Evolutionary conservation across 1,140 invertebrate species (phyloP).

Genomic region (Eumaeus atala): DNA sequence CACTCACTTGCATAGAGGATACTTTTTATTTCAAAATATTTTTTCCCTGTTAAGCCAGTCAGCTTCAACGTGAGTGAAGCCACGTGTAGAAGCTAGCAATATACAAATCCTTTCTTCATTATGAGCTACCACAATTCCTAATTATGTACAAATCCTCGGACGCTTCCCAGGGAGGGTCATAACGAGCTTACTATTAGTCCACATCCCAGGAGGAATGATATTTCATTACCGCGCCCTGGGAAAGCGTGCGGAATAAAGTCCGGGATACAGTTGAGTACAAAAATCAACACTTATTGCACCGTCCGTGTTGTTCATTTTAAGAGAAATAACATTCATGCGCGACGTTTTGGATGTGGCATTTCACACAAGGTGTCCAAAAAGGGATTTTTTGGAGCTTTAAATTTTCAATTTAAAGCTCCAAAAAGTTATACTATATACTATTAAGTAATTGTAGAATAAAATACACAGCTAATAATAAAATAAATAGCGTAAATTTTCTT

Average conservation of each 20-base stretch:
- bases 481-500: too few relatives aligned
- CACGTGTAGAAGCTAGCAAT: too few relatives aligned
- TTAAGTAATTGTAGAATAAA: too few relatives aligned
- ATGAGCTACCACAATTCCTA: conserved; percentile 17
- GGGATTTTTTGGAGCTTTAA: too few relatives aligned
- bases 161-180: conserved; percentile 33
- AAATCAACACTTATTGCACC: conserved; percentile 53
- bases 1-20: too few relatives aligned
- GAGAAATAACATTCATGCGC: conserved; percentile 11
- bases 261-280: conserved; percentile 46
- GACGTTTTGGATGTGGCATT: conserved; percentile 31
- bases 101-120: conserved; percentile 11
- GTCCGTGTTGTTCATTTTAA: conserved; percentile 49
- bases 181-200: conserved; percentile 54
- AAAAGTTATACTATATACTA: too few relatives aligned
- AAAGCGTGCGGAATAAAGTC: conserved; percentile 33
- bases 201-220: conserved; percentile 41
- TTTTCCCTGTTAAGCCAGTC: too few relatives aligned
- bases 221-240: conserved; percentile 43
- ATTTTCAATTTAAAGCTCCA: too few relatives aligned
- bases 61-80: too few relatives aligned
- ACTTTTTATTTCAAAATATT: too few relatives aligned
- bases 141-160: conserved; percentile 28
- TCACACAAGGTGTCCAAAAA: too few relatives aligned
- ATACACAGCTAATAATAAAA: too few relatives aligned